These are phyloP conservation scores for Stichodactyla helianthus DNA, from an alignment of 64 coral and sea anemone species.

Conservation along the genomic window DNA sequence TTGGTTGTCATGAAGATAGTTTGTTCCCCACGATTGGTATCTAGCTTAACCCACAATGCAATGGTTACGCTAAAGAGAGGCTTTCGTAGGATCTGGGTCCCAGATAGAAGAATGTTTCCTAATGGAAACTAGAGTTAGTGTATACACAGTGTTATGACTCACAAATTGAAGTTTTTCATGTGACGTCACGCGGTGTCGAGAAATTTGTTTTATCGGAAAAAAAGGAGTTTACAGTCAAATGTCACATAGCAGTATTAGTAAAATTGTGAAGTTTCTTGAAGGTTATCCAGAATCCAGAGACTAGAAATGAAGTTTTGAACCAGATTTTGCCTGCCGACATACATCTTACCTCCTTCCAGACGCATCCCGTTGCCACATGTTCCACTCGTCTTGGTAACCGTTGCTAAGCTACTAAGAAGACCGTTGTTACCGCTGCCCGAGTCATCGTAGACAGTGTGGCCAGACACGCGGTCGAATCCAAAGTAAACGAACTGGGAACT, in stretches of 20 bases:
- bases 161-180: too few relatives aligned
- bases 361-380: slow-evolving; percentile 82
- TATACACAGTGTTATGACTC: neutral
- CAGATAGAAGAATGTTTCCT: slow-evolving; percentile 76
- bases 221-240: too few relatives aligned
- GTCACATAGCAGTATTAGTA: too few relatives aligned
- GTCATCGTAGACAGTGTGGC: slow-evolving; percentile 83
- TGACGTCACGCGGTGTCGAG: too few relatives aligned
- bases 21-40: slow-evolving; percentile 84
- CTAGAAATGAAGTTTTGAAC: too few relatives aligned
- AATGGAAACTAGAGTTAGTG: neutral
- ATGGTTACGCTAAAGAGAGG: slow-evolving; percentile 77
- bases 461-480: slow-evolving; percentile 97
- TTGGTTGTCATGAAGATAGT: slow-evolving; percentile 91
- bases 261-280: too few relatives aligned
- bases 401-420: slow-evolving; percentile 59
- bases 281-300: too few relatives aligned
- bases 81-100: slow-evolving; percentile 51
- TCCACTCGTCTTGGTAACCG: slow-evolving; percentile 75
- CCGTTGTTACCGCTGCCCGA: slow-evolving; percentile 84
- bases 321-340: neutral
- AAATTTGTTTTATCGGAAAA: too few relatives aligned
- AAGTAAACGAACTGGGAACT: slow-evolving; percentile 74
- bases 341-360: slow-evolving; percentile 61
- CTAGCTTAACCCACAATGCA: slow-evolving; percentile 81